Conservation (phyloP, 2,113 vertebrate genomes). For the Alectura lathami region DNA sequence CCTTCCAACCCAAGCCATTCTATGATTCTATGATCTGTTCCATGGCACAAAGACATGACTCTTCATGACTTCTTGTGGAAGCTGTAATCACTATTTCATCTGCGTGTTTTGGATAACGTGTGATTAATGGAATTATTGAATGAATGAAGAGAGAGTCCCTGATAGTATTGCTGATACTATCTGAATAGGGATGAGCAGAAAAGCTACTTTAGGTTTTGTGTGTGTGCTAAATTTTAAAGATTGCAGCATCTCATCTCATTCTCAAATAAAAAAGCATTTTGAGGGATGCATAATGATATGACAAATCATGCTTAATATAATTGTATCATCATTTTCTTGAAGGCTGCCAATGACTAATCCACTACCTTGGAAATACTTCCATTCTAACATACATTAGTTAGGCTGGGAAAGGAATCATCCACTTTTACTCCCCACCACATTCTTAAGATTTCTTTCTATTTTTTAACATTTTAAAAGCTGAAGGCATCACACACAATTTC, state of each 20-base stretch:
- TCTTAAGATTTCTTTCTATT: background rate
- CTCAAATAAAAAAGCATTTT: background rate
- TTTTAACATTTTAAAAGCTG: background rate
- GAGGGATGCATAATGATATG: background rate
- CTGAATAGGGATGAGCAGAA: background rate
- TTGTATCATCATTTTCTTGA: slow-evolving; percentile 38
- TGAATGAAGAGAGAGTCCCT: slow-evolving; percentile 15
- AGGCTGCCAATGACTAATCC: slow-evolving; percentile 13
- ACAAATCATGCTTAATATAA: background rate
- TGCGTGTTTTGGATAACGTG: background rate
- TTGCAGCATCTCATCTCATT: background rate
- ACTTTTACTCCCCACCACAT: background rate
- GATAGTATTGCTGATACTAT: background rate
- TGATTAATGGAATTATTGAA: background rate
- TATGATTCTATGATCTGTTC: too few species aligned
- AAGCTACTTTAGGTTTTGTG: slow-evolving; percentile 1
- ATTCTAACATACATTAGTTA: background rate
- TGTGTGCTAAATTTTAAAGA: slow-evolving; percentile 10
- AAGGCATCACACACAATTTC: background rate
- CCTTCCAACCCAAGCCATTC: too few species aligned
- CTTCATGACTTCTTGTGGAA: background rate
- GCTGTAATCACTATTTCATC: background rate
- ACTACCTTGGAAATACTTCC: background rate
- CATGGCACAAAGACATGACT: background rate
- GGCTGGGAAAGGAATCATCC: background rate